Conservation (phyloP, 2,888 invertebrate species). For the Tenthredo amoena region DNA sequence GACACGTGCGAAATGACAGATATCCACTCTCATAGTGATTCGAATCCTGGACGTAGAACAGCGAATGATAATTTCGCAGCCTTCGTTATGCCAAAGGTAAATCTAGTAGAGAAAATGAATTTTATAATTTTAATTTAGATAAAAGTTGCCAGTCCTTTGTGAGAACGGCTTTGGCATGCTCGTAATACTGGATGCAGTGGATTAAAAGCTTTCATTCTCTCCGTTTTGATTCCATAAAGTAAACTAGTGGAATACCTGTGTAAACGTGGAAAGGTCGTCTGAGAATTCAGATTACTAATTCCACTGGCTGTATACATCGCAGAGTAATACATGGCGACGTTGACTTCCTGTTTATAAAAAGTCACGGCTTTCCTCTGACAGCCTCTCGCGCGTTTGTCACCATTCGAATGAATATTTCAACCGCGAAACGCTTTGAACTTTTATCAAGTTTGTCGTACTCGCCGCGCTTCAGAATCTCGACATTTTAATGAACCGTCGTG, state of each 20-base stretch:
- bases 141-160: background rate
- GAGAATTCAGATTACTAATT: background rate
- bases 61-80: background rate
- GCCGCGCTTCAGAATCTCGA: slow-evolving; percentile 10
- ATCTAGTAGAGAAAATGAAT: background rate
- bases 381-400: background rate
- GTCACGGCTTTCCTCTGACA: background rate
- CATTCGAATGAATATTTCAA: slow-evolving; percentile 40
- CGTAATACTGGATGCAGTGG: background rate
- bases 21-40: background rate
- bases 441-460: slow-evolving; percentile 31
- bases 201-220: background rate
- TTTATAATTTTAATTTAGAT: background rate
- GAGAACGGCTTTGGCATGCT: background rate
- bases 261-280: background rate
- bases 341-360: background rate
- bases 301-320: background rate
- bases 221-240: background rate
- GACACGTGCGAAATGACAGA: background rate
- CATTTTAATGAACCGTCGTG: slow-evolving; percentile 35
- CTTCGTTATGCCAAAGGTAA: background rate
- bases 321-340: background rate
- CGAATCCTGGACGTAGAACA: background rate
- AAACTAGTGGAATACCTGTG: background rate
- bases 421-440: slow-evolving; percentile 38